Percentiles rank a stretch among this genome's conserved stretches.
These are phyloP conservation scores for Corydoras sp. DNA, from an alignment of 2,113 vertebrate species.

Conservation along the genomic window DNA sequence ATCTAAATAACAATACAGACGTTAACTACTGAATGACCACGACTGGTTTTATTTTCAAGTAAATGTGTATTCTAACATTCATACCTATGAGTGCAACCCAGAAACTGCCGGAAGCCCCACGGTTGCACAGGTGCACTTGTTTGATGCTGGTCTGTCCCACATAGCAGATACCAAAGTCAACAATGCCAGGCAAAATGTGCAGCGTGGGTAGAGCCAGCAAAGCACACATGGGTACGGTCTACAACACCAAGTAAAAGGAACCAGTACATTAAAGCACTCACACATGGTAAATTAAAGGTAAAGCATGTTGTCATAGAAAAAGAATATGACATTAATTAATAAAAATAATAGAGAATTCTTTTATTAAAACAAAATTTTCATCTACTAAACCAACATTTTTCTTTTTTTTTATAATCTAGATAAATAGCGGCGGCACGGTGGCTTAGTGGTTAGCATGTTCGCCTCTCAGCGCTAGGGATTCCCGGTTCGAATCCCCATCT, in stretches of 20 bases:
- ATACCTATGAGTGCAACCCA: conserved; percentile 76
- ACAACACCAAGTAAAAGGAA: conserved; percentile 1
- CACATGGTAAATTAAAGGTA: too few relatives aligned
- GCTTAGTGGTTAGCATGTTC: too few relatives aligned
- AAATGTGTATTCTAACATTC: background rate
- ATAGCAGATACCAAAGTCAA: conserved; percentile 79
- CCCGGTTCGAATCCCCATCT: too few relatives aligned
- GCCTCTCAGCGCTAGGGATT: too few relatives aligned
- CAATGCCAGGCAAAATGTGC: conserved; percentile 62
- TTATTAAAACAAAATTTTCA: too few relatives aligned
- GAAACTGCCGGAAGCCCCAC: conserved; percentile 66
- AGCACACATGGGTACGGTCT: conserved; percentile 76
- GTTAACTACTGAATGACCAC: background rate
- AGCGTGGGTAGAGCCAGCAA: conserved; percentile 66
- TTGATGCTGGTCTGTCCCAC: conserved; percentile 60
- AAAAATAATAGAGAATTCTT: too few relatives aligned
- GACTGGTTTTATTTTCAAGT: background rate
- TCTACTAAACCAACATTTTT: too few relatives aligned
- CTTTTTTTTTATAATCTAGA: too few relatives aligned
- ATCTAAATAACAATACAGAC: conserved; percentile 34
- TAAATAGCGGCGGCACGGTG: too few relatives aligned
- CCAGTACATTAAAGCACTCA: background rate
- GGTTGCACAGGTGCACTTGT: conserved; percentile 68
- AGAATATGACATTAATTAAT: too few relatives aligned
- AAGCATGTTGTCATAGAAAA: too few relatives aligned